Base-by-base conservation (phyloP, 1,140 invertebrate species). In the Spodoptera litura region DNA sequence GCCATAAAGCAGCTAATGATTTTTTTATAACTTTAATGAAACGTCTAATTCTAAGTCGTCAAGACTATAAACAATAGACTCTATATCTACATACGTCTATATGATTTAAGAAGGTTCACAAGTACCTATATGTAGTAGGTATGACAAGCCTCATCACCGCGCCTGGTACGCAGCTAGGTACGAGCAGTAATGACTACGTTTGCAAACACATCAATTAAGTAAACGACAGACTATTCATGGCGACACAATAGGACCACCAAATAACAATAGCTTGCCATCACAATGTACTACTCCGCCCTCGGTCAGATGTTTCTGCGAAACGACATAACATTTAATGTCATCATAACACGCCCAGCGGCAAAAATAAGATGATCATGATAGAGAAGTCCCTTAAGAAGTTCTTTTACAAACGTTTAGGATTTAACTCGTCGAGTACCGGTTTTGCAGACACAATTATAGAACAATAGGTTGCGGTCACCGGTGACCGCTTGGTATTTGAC, bases 151-250 rank as follows among this genome's bases (percentile, higher is more conserved):
- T 64, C 61, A 64, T 15, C 13, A 64, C 61, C 35, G 35, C 35
- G 61, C 35, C 38, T 64, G 61, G 35, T 64, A 38, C 31, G 70
- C 15, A 20, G 13, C 12, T 38, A 59, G 55, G 71, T 25, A 73
- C 52, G 31, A 8, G 12, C 13, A 59, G 56, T 73, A 75, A 74
- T 75, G 44, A 75, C 72, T 51, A 59, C 56, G 72, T 58, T 55
- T 35, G 11, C 11, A 15, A 31, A 15, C 58, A 75, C 72, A 62
- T 52, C 72, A 75, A 75, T 75, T 75, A 62, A 49, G 59, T 75
- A 52, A 75, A 62, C 72, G 72, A 52, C 44, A 27, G 56, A 11
- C 59, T 62, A 75, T 75, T 75, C 72, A 75, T 15, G 27, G 58
- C 49, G 49, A 64, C 44, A 75, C 72, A 75, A 75, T 62, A 58